Evolutionary conservation across 1,140 invertebrate genomes (phyloP).

Genomic region (Glomeris maerens): DNA sequence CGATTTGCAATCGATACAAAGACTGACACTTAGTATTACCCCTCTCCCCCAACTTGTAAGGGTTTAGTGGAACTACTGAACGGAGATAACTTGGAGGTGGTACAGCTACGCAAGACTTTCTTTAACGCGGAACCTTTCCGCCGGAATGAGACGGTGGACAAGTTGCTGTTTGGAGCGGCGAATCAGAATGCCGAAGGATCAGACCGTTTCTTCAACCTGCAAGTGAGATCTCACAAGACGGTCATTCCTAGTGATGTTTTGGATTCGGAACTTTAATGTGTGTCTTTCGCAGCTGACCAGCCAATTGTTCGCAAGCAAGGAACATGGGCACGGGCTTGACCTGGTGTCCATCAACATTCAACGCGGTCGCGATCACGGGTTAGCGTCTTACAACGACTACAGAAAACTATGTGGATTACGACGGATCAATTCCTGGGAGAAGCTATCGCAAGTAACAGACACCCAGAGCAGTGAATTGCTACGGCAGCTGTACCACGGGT

Average conservation of each 20-base stretch:
- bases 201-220: too few relatives aligned
- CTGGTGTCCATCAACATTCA: slow-evolving; percentile 30
- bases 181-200: too few relatives aligned
- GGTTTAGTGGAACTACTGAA: neutral
- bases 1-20: slow-evolving; percentile 14
- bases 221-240: too few relatives aligned
- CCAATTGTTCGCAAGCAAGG: neutral
- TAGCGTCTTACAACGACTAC: slow-evolving; percentile 21
- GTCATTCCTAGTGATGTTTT: too few relatives aligned
- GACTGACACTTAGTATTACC: slow-evolving; percentile 27
- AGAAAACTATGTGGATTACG: neutral
- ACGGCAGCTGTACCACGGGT: neutral
- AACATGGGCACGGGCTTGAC: slow-evolving; percentile 22
- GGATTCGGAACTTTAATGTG: neutral
- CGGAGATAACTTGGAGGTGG: too few relatives aligned
- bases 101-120: too few relatives aligned
- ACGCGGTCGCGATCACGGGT: slow-evolving; percentile 32
- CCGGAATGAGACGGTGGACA: too few relatives aligned
- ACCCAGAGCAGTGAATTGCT: neutral
- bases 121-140: too few relatives aligned
- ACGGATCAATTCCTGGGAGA: neutral
- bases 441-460: neutral
- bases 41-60: slow-evolving; percentile 7
- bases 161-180: too few relatives aligned
- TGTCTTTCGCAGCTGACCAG: neutral